Percentiles rank a stretch among this genome's conserved stretches.
Evolutionary conservation across 1,140 invertebrate genomes (phyloP).

Genomic region (Geopemphigus sp.): DNA sequence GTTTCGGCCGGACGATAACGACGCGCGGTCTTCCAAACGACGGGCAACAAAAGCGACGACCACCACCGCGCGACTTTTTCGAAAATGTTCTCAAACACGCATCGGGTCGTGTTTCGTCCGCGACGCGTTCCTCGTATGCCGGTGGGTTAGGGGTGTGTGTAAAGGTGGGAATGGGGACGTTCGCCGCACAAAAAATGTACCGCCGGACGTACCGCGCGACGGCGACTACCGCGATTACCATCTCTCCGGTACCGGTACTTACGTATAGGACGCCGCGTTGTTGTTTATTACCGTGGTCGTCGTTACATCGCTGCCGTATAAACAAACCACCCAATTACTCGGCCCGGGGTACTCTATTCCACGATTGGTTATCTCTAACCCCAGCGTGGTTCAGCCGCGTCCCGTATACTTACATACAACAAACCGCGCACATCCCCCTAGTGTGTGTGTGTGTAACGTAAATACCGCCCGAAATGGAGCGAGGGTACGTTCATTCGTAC

Average conservation of each 20-base stretch:
- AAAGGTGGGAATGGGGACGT: too few relatives aligned
- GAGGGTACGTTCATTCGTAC: not conserved
- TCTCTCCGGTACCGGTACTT: not conserved
- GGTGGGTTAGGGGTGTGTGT: too few relatives aligned
- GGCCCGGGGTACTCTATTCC: not conserved
- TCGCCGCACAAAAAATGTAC: not conserved
- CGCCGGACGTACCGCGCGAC: too few relatives aligned
- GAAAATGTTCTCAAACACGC: conserved; percentile 25
- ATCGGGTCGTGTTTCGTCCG: not conserved
- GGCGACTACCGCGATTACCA: conserved; percentile 8
- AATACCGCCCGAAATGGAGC: not conserved
- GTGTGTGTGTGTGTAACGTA: not conserved
- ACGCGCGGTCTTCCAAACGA: too few relatives aligned
- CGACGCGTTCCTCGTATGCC: not conserved
- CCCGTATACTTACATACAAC: not conserved
- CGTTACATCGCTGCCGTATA: not conserved
- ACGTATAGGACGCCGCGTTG: not conserved
- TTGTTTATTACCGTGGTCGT: not conserved
- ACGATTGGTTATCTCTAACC: conserved; percentile 35
- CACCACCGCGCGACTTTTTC: too few relatives aligned
- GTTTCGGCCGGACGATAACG: too few relatives aligned
- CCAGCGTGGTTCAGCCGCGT: too few relatives aligned
- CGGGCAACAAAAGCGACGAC: too few relatives aligned
- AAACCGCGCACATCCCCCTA: not conserved
- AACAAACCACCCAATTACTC: conserved; percentile 47